Evolutionary conservation across 1,140 invertebrate genomes (phyloP), one percentile per base, ranked within the genome.

Genomic region (Drosophila orena): DNA sequence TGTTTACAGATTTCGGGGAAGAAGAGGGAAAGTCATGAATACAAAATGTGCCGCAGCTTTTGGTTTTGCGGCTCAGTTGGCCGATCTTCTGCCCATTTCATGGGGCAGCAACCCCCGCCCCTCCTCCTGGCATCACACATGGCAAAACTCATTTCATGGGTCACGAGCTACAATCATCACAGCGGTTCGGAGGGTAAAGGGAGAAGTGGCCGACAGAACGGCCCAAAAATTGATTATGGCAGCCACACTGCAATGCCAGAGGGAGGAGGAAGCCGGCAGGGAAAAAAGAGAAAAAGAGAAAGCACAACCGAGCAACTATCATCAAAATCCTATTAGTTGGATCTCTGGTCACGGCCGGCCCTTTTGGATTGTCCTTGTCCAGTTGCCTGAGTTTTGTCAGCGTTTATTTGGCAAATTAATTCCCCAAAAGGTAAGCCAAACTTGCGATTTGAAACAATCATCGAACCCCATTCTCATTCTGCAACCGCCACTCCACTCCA

Each of bases 391-490:
- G 83, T 89, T 89, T 89, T 89, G 84, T 89, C 85, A 89, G 84
- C 84, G 81, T 89, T 89, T 89, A 89, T 89, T 89, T 89, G 84
- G 85, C 85, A 89, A 89, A 89, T 89, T 89, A 89, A 89, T 89
- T 89, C 84, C 85, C 84, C 79, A 89, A 89, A 89, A 89, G 84
- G 84, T 89, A 89, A 85, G 81, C 81, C 81, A 88, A 89, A 89
- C 85, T 84, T 89, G 84, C 84, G 84, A 89, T 89, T 89, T 89
- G 84, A 89, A 89, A 89, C 84, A 89, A 89, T 89, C 85, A 90
- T 85, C 75, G 80, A 60, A 47, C 46, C 44, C 55, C 50, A 17
- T 17, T 17, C 17, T 17, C 17, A 17, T 30, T 38, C 24, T 46
- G 27, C 43, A 40, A 55, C 24, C 27, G 17, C 44, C 42, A 60